Evolutionary conservation across 2,888 invertebrate genomes (phyloP).

Genomic region (Clivina fossor): DNA sequence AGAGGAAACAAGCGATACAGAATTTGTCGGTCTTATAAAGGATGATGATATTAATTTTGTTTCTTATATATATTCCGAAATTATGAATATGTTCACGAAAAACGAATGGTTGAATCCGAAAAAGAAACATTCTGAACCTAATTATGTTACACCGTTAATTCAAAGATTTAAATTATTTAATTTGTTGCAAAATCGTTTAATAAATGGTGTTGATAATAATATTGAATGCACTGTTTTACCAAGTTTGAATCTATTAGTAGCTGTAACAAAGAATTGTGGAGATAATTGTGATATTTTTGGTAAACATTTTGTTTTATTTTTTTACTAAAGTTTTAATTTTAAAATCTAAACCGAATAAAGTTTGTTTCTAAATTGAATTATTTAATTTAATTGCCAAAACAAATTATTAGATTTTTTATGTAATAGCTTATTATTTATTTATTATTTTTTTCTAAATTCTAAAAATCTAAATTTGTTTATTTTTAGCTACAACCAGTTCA

Average conservation of each 20-base stretch:
- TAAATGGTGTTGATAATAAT: constrained; percentile 57
- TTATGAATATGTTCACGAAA: constrained; percentile 60
- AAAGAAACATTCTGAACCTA: constrained; percentile 46
- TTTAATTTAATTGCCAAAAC: too few species aligned
- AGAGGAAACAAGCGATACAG: constrained; percentile 28
- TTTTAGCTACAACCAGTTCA: constrained; percentile 42
- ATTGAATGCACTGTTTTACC: constrained; percentile 59
- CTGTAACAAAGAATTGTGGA: constrained; percentile 57
- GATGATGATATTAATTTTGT: constrained; percentile 62
- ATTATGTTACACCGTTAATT: constrained; percentile 58
- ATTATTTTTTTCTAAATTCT: constrained; percentile 17
- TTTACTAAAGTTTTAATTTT: too few species aligned
- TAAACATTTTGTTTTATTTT: constrained; percentile 29
- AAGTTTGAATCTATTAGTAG: constrained; percentile 61
- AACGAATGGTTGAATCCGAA: constrained; percentile 63
- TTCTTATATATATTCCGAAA: constrained; percentile 62
- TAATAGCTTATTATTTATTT: neutral
- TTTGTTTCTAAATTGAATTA: too few species aligned
- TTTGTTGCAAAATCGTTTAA: constrained; percentile 56
- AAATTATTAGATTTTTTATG: too few species aligned
- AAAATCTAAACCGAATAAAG: too few species aligned
- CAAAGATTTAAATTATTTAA: constrained; percentile 64
- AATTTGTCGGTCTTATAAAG: constrained; percentile 51
- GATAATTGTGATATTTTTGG: constrained; percentile 47
- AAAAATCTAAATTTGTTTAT: too few species aligned